Conservation (phyloP, 2,888 invertebrate species). For the Elmis aenea region DNA sequence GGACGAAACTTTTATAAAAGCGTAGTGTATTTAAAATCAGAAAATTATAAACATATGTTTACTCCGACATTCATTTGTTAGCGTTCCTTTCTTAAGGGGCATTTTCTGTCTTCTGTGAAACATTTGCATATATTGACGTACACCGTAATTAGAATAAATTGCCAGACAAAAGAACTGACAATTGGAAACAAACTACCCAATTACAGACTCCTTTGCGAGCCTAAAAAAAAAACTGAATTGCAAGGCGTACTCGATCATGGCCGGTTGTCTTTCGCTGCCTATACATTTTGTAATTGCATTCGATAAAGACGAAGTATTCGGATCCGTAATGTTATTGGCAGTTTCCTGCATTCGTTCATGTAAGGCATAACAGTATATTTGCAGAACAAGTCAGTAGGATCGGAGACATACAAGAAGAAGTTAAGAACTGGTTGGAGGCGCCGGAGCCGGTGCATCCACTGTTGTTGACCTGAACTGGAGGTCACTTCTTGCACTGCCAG, state of each 20-base stretch:
- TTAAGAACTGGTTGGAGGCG: constrained; percentile 16
- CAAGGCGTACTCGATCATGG: background rate
- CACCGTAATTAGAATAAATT: constrained; percentile 19
- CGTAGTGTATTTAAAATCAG: no score
- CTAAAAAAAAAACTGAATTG: background rate
- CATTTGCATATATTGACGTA: no score
- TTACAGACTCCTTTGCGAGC: constrained; percentile 10
- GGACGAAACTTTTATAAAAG: no score
- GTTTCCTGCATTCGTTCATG: constrained; percentile 5
- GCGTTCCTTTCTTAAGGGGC: no score
- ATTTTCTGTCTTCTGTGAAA: no score
- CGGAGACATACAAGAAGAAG: constrained; percentile 11
- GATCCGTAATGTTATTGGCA: background rate
- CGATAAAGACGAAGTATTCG: no score
- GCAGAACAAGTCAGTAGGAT: constrained; percentile 12
- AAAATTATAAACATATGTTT: no score
- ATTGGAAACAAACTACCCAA: constrained; percentile 19
- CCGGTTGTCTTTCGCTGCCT: no score
- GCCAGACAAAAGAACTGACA: constrained; percentile 16
- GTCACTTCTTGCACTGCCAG: constrained; percentile 5
- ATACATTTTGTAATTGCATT: no score
- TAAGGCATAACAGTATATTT: constrained; percentile 11
- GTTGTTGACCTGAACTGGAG: constrained; percentile 15
- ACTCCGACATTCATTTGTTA: no score
- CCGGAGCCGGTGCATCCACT: constrained; percentile 17